Base-by-base conservation (phyloP, 2,888 invertebrate genomes). In the Calliphora vomitoria region DNA sequence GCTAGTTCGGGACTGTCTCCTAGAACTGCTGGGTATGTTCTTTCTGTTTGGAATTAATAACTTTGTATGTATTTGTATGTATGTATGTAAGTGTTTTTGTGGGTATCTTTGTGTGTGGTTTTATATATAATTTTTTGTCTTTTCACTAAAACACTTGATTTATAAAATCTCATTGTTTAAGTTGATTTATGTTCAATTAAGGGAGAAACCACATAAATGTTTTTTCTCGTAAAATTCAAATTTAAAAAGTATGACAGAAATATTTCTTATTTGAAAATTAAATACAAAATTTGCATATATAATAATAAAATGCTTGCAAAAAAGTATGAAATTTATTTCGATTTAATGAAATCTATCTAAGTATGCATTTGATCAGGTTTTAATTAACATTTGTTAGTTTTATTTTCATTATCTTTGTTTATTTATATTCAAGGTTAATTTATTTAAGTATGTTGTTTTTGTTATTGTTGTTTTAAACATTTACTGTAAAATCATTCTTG, bases 181-280 rank as follows among this genome's bases (percentile, higher is more conserved):
- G 35, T 62, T 85, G 80, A 80, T 80, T 80, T 75, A 69, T 75
- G 25, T 79, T 74, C 13, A 83, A 76, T 75, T 76, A 76, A 71
- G 31, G 55, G 35, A 47, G 53, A 83, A 78, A 72, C 58, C 81
- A 55, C 66, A 81, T n/a, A 47, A 75, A 47, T 44, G 31, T 41
- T 35, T 53, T 31, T n/a, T 53, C 8, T 25, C 68, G 10, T 4
- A 68, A 10, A 31, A 47, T 50, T 31, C n/a, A 50, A 50, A 50
- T 50, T n/a, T n/a, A 50, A 50, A 50, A n/a, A 50, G 50, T 50
- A 50, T 50, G n/a, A 50, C 50, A 50, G 50, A 50, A 50, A 3
- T 13, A 50, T 50, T n/a, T 11, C 8, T 44, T 11, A 50, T n/a
- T 15, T 50, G 1, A 5, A 50, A 50, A 50, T n/a, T 6, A 4